Conservation (phyloP, 2,888 invertebrate species). For the Dasysyrphus tricinctus region DNA sequence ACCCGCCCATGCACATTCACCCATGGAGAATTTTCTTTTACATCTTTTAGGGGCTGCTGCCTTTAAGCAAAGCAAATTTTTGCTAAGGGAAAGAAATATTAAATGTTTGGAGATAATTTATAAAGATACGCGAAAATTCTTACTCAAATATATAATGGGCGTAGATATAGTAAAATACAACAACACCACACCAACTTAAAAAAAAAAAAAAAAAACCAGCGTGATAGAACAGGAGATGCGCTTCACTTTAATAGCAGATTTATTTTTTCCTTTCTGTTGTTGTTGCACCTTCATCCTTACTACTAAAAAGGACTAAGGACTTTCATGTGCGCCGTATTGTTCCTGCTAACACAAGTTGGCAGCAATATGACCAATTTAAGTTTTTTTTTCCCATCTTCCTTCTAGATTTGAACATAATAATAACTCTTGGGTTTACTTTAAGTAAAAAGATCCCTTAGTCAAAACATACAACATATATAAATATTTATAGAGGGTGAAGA, state of each 20-base stretch:
- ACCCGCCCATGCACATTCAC: slow-evolving; percentile 12
- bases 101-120: slow-evolving; percentile 67
- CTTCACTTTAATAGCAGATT: slow-evolving; percentile 54
- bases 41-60: neutral
- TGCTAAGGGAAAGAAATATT: slow-evolving; percentile 45
- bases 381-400: slow-evolving; percentile 8
- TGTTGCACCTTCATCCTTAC: slow-evolving; percentile 34
- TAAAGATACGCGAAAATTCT: slow-evolving; percentile 61
- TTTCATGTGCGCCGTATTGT: slow-evolving; percentile 51
- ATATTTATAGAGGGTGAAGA: neutral
- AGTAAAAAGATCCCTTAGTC: slow-evolving; percentile 53
- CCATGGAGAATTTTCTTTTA: slow-evolving; percentile 1
- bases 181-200: neutral
- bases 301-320: slow-evolving; percentile 27
- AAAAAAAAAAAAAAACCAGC: slow-evolving; percentile 27
- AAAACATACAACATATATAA: slow-evolving; percentile 2
- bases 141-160: slow-evolving; percentile 49
- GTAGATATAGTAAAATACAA: neutral
- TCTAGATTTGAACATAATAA: slow-evolving; percentile 48
- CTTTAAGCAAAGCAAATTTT: slow-evolving; percentile 30
- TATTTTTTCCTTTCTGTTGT: slow-evolving; percentile 14
- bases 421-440: slow-evolving; percentile 60
- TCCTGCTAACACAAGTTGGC: slow-evolving; percentile 53
- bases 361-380: slow-evolving; percentile 55
- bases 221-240: slow-evolving; percentile 56